Conservation (phyloP, 2,797 vertebrate species). For the Platalea minor region DNA sequence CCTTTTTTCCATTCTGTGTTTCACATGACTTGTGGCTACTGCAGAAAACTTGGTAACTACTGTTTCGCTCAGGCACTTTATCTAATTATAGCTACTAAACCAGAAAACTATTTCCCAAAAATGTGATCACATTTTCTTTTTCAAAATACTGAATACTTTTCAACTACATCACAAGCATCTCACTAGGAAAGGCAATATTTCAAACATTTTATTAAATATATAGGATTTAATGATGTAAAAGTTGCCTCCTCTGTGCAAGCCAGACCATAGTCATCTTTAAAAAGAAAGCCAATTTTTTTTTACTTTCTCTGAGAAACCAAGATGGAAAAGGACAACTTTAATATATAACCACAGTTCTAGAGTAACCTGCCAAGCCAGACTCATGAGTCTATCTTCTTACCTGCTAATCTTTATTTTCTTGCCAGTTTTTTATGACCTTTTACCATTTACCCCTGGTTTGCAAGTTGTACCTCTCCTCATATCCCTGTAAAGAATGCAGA, state of each 20-base stretch:
- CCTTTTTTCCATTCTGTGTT: not conserved
- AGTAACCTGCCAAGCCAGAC: not conserved
- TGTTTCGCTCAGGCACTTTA: not conserved
- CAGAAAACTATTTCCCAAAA: not conserved
- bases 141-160: not conserved
- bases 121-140: not conserved
- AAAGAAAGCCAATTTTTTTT: not conserved
- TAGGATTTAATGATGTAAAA: not conserved
- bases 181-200: not conserved
- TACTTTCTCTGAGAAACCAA: not conserved
- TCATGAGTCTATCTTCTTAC: rapidly evolving
- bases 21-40: not conserved
- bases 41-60: not conserved
- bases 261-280: not conserved
- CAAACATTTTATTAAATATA: not conserved
- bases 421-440: not conserved
- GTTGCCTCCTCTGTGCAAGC: not conserved
- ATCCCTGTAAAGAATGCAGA: not conserved
- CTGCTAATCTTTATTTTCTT: not conserved
- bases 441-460: not conserved
- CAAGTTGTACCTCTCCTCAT: not conserved
- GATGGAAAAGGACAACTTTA: not conserved
- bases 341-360: not conserved
- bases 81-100: not conserved
- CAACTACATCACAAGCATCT: not conserved